Base-by-base conservation (phyloP, 1,140 invertebrate genomes). In the Drosophila kurseongensis region DNA sequence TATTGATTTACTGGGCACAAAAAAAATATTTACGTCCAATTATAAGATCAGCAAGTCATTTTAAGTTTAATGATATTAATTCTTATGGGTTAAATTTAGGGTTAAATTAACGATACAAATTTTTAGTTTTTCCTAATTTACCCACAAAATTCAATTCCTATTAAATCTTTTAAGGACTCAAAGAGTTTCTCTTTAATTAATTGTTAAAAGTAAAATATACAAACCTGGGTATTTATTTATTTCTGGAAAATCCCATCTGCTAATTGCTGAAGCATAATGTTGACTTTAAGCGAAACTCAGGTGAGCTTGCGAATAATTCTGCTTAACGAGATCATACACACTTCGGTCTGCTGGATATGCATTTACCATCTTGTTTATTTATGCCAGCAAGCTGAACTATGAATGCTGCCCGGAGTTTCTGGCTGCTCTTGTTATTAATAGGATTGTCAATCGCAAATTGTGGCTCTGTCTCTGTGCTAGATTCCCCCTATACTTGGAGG, bases 371-470 rank as follows among this genome's bases (percentile, higher is more conserved):
- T 67, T 89, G 76, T 77, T 79, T 69, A 81, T 85, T 72, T 68
- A 65, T 65, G 71, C 55, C 63, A 41, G 66, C 58, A 61, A 56
- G 59, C 50, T 42, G 38, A 52, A 50, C 58, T 79, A 68, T 50
- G 57, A 52, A 59, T 76, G 80, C 59, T 60, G 55, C 44, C 62
- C 36, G 42, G 42, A 27, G 61, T 57, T 56, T 68, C 40, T 47
- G 45, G 61, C 57, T 67, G 51, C 63, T 72, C 78, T 88, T 62
- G 76, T 89, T 83, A 89, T 89, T 89, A 89, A 89, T 89, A 89
- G 84, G 74, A 89, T 89, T 89, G 84, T 89, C 84, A 89, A 89
- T 89, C 85, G 84, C 84, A 89, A 89, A 89, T 89, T 88, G 75
- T 76, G 79, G 69, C 66, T 62, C 50, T 56, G 66, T 57, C 76